Conservation (phyloP, 2,888 invertebrate genomes). For the Polylopha cassiicola region DNA sequence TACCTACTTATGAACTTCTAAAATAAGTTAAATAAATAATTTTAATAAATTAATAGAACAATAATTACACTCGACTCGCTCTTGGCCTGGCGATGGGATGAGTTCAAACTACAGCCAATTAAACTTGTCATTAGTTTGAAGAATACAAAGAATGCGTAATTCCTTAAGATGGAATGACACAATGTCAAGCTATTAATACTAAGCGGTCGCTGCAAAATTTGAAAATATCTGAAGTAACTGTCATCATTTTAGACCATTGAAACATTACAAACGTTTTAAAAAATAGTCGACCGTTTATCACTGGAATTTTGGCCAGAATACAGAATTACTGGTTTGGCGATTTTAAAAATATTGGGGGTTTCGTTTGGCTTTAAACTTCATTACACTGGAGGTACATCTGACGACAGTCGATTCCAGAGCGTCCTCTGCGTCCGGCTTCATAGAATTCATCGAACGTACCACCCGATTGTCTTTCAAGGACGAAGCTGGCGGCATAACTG, state of each 20-base stretch:
- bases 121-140: slow-evolving; percentile 10
- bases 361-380: slow-evolving; percentile 81
- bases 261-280: slow-evolving; percentile 18
- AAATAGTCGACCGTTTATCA: slow-evolving; percentile 1
- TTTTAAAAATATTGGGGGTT: slow-evolving; percentile 19
- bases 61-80: slow-evolving; percentile 47
- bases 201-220: slow-evolving; percentile 17
- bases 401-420: slow-evolving; percentile 91
- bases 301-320: slow-evolving; percentile 15
- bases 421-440: slow-evolving; percentile 90
- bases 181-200: slow-evolving; percentile 27
- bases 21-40: slow-evolving; percentile 76
- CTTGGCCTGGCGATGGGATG: slow-evolving; percentile 49
- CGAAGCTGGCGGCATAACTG: slow-evolving; percentile 91
- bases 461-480: slow-evolving; percentile 85
- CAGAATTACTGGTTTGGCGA: slow-evolving; percentile 13
- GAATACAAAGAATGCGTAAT: slow-evolving; percentile 7
- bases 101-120: slow-evolving; percentile 36
- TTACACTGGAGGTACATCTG: slow-evolving; percentile 92
- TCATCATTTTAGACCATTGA: slow-evolving; percentile 26
- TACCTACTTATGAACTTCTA: slow-evolving; percentile 63
- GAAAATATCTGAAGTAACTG: slow-evolving; percentile 26
- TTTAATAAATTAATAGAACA: slow-evolving; percentile 68
- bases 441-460: slow-evolving; percentile 87
- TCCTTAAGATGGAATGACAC: slow-evolving; percentile 7